These are phyloP conservation scores for Toxostoma redivivum DNA, from an alignment of 2,113 vertebrate species.

Conservation along the genomic window DNA sequence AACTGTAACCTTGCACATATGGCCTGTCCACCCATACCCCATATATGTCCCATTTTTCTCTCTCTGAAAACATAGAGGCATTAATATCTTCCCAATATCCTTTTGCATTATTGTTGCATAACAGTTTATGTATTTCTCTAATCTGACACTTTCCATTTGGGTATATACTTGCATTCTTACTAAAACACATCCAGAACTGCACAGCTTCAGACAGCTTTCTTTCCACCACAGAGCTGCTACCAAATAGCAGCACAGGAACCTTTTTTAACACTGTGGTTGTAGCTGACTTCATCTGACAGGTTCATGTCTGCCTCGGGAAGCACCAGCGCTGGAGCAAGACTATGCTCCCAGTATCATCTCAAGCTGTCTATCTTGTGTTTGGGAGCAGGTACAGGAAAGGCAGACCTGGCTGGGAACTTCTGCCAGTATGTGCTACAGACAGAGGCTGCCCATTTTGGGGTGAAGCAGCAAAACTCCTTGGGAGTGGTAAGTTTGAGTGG, in stretches of 20 bases:
- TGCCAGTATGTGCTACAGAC: background rate
- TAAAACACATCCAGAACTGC: background rate
- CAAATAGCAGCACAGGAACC: background rate
- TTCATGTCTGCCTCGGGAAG: background rate
- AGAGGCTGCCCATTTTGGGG: background rate
- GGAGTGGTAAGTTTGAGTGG: background rate
- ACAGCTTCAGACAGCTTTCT: background rate
- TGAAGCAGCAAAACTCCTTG: background rate
- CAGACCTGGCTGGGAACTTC: background rate
- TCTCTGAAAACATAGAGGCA: background rate
- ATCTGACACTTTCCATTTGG: background rate
- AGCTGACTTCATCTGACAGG: background rate
- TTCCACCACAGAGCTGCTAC: background rate
- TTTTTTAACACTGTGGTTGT: background rate
- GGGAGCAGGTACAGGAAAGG: background rate
- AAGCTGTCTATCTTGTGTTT: background rate
- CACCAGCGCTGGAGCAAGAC: background rate
- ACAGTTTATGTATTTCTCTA: background rate
- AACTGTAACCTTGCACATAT: background rate
- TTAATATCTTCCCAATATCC: background rate
- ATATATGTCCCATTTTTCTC: background rate
- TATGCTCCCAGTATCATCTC: background rate
- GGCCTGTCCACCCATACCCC: background rate
- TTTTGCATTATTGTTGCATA: background rate
- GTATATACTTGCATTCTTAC: background rate